Conservation (phyloP, 2,888 invertebrate species). For the Ennomos quercinarius region DNA sequence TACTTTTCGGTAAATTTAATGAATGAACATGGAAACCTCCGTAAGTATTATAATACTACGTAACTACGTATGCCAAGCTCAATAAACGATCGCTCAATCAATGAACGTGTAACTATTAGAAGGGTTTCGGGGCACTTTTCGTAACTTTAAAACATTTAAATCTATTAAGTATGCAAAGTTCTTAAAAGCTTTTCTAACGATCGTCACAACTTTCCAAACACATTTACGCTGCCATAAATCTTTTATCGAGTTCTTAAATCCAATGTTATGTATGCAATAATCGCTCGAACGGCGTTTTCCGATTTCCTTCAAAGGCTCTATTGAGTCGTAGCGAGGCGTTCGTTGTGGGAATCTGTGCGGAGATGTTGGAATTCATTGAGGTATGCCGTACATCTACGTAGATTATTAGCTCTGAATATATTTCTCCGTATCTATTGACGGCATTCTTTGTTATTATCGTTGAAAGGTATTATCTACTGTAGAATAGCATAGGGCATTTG, state of each 20-base stretch:
- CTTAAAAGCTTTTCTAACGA: background rate
- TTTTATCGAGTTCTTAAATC: conserved; percentile 26
- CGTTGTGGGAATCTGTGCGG: conserved; percentile 41
- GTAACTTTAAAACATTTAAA: background rate
- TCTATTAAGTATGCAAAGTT: background rate
- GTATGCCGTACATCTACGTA: conserved; percentile 15
- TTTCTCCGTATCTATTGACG: conserved; percentile 21
- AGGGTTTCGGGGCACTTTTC: no score
- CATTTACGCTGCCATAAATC: conserved; percentile 16
- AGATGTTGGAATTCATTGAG: conserved; percentile 40
- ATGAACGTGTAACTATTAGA: background rate
- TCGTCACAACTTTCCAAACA: conserved; percentile 12
- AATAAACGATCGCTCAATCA: background rate
- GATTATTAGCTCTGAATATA: conserved; percentile 26
- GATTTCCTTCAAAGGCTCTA: conserved; percentile 45
- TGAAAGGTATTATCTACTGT: background rate
- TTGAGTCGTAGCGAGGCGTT: conserved; percentile 44
- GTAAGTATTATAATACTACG: background rate
- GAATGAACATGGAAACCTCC: conserved; percentile 2
- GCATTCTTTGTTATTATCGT: conserved; percentile 11
- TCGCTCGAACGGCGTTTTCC: conserved; percentile 39
- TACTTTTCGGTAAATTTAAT: conserved; percentile 5
- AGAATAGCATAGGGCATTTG: no score
- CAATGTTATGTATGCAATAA: conserved; percentile 28
- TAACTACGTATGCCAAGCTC: background rate